Percentiles rank a stretch among this genome's conserved stretches.
phyloP scores from a whole-genome alignment of 2,797 vertebrate genomes.

The Sebastes melanostomus region DNA sequence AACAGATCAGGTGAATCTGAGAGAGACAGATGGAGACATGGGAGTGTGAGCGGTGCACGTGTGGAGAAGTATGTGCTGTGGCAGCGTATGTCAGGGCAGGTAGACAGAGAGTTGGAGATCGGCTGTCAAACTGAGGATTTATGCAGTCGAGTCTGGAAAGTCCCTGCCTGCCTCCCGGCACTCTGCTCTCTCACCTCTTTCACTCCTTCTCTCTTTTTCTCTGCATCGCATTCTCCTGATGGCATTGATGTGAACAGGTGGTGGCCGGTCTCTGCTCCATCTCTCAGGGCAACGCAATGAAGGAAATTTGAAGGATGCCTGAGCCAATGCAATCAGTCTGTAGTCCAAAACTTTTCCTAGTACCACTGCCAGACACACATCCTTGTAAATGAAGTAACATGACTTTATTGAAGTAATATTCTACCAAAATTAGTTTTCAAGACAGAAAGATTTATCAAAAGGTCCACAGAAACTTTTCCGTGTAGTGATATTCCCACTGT shows the following conservation, averaged over 20 bases:
- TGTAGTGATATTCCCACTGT: background rate
- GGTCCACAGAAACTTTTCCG: background rate
- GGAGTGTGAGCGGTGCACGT: constrained; percentile 22
- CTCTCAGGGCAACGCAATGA: constrained; percentile 1
- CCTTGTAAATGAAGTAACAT: background rate
- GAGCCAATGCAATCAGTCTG: constrained; percentile 6
- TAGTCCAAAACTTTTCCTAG: background rate
- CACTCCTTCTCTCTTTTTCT: background rate
- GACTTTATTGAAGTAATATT: background rate
- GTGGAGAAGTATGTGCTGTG: constrained; percentile 44
- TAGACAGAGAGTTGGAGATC: constrained; percentile 56
- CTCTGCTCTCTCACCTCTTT: constrained; percentile 4
- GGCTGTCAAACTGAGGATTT: constrained; percentile 74
- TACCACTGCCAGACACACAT: background rate
- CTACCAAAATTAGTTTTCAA: background rate
- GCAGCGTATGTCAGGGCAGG: constrained; percentile 63
- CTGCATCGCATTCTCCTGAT: constrained; percentile 11
- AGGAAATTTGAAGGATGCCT: constrained; percentile 15
- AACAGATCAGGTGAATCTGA: constrained; percentile 60
- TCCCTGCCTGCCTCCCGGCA: constrained; percentile 68
- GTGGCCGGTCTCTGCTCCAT: background rate
- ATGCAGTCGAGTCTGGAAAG: constrained; percentile 74
- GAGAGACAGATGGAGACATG: constrained; percentile 29
- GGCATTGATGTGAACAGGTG: constrained; percentile 42
- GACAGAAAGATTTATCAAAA: background rate